Percentiles rank a stretch among this genome's conserved stretches.
phyloP scores from a whole-genome alignment of 2,797 vertebrate species.

The Gobionotothen gibberifrons region DNA sequence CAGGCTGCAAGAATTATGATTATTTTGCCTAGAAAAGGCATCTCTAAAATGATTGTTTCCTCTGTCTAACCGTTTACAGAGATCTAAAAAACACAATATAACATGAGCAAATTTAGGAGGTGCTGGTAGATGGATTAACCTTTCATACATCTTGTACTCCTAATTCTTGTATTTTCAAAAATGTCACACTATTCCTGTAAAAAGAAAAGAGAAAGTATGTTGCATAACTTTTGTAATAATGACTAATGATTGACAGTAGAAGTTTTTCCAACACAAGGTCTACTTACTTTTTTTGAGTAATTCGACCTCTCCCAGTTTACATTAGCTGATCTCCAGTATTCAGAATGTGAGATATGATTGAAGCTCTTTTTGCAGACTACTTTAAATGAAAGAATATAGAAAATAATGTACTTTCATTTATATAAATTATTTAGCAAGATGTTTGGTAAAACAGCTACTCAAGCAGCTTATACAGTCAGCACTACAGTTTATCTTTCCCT shows the following conservation, averaged over 20 bases:
- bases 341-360: background rate
- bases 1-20: background rate
- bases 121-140: background rate
- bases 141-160: background rate
- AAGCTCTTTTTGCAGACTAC: background rate
- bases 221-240: background rate
- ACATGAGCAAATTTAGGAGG: too few species aligned
- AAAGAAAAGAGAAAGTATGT: background rate
- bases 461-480: background rate
- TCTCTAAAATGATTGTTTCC: background rate
- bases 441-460: background rate
- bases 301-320: background rate
- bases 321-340: background rate
- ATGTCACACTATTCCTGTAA: background rate
- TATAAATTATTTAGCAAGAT: background rate
- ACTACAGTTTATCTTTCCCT: background rate
- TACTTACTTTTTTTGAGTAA: background rate
- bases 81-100: background rate
- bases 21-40: too few species aligned
- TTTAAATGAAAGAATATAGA: background rate
- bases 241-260: background rate
- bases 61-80: background rate
- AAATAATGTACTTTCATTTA: background rate
- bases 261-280: background rate
- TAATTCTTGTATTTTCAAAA: background rate